A percentile compares a stretch with the other conserved stretches of the same genome.
phyloP scores from a whole-genome alignment of 2,888 invertebrate genomes.

The Halictus ligatus region DNA sequence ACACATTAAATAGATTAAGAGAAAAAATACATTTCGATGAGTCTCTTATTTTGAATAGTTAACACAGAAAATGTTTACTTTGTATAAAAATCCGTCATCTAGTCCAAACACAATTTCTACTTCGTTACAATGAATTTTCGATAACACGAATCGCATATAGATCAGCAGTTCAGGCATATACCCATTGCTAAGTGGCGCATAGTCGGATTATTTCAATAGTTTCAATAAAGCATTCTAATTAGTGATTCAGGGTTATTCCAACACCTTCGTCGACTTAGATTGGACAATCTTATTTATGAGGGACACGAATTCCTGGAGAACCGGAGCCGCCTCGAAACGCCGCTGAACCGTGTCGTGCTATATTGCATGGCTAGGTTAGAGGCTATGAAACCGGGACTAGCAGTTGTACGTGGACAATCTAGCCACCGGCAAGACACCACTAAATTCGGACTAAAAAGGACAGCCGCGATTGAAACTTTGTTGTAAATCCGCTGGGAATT shows the following conservation, averaged over 20 bases:
- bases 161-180: not conserved
- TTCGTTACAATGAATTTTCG: not conserved
- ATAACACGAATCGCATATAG: not conserved
- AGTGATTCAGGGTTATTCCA: constrained; percentile 43
- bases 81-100: not conserved
- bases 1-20: too few species aligned
- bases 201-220: constrained; percentile 36
- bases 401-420: constrained; percentile 45
- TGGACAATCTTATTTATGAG: constrained; percentile 60
- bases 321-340: constrained; percentile 21
- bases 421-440: constrained; percentile 34
- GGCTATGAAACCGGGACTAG: constrained; percentile 48
- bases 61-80: not conserved
- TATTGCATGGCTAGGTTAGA: constrained; percentile 40
- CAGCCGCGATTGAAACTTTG: constrained; percentile 51
- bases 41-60: not conserved
- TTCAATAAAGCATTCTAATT: constrained; percentile 49
- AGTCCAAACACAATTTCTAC: not conserved
- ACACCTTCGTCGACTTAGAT: constrained; percentile 42
- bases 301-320: constrained; percentile 50
- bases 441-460: constrained; percentile 38
- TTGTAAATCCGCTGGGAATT: constrained; percentile 39
- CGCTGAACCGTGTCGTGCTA: constrained; percentile 36
- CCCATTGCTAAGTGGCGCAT: not conserved
- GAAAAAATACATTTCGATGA: too few species aligned